Base-by-base conservation (phyloP, 2,797 vertebrate species). In the Serranus cabrilla region DNA sequence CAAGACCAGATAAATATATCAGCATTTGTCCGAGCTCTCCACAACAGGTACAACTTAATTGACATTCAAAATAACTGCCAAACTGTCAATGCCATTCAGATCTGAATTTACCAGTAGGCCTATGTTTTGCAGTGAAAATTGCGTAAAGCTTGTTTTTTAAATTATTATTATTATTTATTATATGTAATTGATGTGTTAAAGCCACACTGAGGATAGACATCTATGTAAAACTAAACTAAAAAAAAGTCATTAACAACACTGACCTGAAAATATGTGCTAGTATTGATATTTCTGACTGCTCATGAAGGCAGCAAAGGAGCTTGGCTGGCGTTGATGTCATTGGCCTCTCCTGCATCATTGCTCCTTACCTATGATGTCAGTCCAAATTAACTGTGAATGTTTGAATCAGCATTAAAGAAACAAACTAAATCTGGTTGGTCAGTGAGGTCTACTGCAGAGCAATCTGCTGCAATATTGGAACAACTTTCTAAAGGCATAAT, bases 391-490 rank as follows among this genome's bases (percentile, higher is more conserved):
- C 18, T 69, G 59, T 23, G 64, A 54, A 18, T 20, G 64, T 62
- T 67, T 78, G 64, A 62, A 71, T 71, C 61, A 74, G 70, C 49
- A n/a, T 18, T 6, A 47, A n/a, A 61, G n/a, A 51, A 25, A 7
- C 56, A 64, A 11, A 71, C 42, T 67, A 21, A 56, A 46, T 6
- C 21, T 34, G 14, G 4, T 12, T 27, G 17, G 18, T 23, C 0
- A 23, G 21, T 40, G 31, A 62, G 34, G 51, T 31, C 4, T 39
- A 11, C 50, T 57, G 46, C 43, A 25, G 12, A 43, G 23, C 3
- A 4, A 23, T 21, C 11, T 34, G 50, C 13, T 72, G n/a, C 57
- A 74, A 23, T 17, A 34, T 17, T 12, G 8, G 0, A 16, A 10
- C 18, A 31, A 13, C 31, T 46, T 23, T 27, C 7, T 16, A 12